Evolutionary conservation across 35 echinoderm and acorn worm species (phyloP).

Genomic region (Patiria miniata): DNA sequence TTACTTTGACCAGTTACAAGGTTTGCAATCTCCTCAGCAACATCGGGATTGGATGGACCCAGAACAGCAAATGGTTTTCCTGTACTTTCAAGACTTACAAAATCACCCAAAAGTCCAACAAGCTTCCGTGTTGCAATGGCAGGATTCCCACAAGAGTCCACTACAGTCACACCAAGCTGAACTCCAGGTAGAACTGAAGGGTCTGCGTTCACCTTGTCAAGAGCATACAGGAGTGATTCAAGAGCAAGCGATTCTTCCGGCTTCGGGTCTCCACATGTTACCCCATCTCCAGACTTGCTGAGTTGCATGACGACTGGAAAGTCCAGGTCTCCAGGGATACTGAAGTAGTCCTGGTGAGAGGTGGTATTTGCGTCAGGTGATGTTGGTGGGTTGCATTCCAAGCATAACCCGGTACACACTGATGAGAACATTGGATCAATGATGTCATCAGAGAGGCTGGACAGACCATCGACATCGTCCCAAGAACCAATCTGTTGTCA

Average conservation of each 20-base stretch:
- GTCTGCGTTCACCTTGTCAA: constrained; percentile 46
- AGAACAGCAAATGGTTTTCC: constrained; percentile 69
- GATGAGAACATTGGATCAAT: constrained; percentile 16
- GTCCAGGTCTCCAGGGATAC: constrained; percentile 62
- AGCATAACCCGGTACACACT: constrained; percentile 27
- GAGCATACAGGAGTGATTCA: constrained; percentile 4
- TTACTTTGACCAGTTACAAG: constrained; percentile 9
- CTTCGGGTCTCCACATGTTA: constrained; percentile 32
- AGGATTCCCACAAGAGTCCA: constrained; percentile 64
- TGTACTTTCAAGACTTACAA: constrained; percentile 5
- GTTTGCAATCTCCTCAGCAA: constrained; percentile 11
- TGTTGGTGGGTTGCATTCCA: constrained; percentile 18
- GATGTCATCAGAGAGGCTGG: constrained; percentile 11
- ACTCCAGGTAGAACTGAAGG: constrained; percentile 33
- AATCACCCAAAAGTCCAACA: constrained; percentile 19
- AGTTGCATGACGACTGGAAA: constrained; percentile 42
- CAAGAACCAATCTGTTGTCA: constrained; percentile 23
- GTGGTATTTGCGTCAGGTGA: neutral
- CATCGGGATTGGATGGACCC: constrained; percentile 27
- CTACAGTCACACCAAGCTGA: constrained; percentile 70
- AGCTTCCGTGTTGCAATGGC: constrained; percentile 48
- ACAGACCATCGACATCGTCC: constrained; percentile 30
- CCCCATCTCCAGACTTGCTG: constrained; percentile 39
- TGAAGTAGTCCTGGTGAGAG: constrained; percentile 12
- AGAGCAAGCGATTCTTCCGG: constrained; percentile 27